These are phyloP conservation scores for Dipodomys stephensi DNA, from an alignment of 2,113 vertebrate genomes.

Conservation along the genomic window DNA sequence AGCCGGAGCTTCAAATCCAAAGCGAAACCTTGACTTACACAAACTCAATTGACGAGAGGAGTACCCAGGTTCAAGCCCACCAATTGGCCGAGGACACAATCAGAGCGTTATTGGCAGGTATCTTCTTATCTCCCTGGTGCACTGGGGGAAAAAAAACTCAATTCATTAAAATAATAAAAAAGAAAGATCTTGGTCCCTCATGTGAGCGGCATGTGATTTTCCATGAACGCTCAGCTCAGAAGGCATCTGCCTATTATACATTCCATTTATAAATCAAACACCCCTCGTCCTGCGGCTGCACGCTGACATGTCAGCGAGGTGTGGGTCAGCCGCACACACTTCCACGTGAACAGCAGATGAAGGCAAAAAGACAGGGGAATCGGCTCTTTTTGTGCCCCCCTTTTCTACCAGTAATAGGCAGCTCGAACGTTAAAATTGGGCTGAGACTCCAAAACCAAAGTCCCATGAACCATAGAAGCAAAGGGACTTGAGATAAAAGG, in stretches of 20 bases:
- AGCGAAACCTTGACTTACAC: slow-evolving; percentile 77
- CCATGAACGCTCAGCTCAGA: slow-evolving; percentile 87
- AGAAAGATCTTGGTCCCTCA: slow-evolving; percentile 87
- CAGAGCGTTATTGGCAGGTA: slow-evolving; percentile 86
- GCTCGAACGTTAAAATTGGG: slow-evolving; percentile 84
- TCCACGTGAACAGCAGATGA: slow-evolving; percentile 87
- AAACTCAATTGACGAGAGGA: slow-evolving; percentile 77
- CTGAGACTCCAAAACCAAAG: slow-evolving; percentile 87
- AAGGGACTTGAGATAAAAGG: slow-evolving; percentile 83
- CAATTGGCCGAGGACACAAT: slow-evolving; percentile 83
- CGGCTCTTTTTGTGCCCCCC: slow-evolving; percentile 80
- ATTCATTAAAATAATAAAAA: slow-evolving; percentile 89
- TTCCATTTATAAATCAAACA: slow-evolving; percentile 89
- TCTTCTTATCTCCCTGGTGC: slow-evolving; percentile 86
- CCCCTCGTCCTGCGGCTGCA: slow-evolving; percentile 87
- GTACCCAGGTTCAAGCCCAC: slow-evolving; percentile 79
- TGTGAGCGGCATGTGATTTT: slow-evolving; percentile 88
- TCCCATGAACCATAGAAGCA: slow-evolving; percentile 84
- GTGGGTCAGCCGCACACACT: slow-evolving; percentile 87
- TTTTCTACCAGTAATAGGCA: slow-evolving; percentile 88
- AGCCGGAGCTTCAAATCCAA: slow-evolving; percentile 77
- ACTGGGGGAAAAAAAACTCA: slow-evolving; percentile 83
- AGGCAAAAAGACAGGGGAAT: slow-evolving; percentile 84
- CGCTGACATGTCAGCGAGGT: slow-evolving; percentile 88
- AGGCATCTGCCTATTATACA: slow-evolving; percentile 87